Evolutionary conservation across 2,888 invertebrate species (phyloP).

Genomic region (Euzophera pinguis): DNA sequence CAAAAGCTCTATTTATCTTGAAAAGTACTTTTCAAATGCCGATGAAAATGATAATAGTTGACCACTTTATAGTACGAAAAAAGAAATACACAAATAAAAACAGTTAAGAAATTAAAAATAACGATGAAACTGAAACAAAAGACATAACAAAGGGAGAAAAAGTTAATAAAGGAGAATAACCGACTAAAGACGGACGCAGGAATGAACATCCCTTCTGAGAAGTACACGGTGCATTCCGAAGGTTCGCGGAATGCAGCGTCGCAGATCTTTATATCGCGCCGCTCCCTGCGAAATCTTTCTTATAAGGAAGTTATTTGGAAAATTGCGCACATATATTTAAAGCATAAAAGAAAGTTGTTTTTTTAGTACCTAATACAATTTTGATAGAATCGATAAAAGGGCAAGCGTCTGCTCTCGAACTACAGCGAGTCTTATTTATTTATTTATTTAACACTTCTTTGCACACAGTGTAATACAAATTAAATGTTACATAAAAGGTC

Average conservation of each 20-base stretch:
- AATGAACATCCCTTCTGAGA: slow-evolving; percentile 29
- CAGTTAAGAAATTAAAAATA: neutral
- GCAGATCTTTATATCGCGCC: slow-evolving; percentile 11
- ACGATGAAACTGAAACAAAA: neutral
- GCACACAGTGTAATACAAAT: too few relatives aligned
- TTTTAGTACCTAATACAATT: too few relatives aligned
- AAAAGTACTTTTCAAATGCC: too few relatives aligned
- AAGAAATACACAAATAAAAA: too few relatives aligned
- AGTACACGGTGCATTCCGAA: slow-evolving; percentile 19
- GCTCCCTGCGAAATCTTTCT: slow-evolving; percentile 9
- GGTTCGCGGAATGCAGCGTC: slow-evolving; percentile 15
- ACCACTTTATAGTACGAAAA: too few relatives aligned
- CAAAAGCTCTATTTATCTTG: too few relatives aligned
- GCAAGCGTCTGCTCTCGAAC: too few relatives aligned
- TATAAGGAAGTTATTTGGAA: slow-evolving; percentile 19
- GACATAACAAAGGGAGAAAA: slow-evolving; percentile 5
- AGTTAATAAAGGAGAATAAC: slow-evolving; percentile 38
- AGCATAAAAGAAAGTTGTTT: neutral
- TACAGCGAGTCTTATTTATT: too few relatives aligned
- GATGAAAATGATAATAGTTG: too few relatives aligned
- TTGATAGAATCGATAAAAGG: too few relatives aligned
- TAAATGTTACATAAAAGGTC: too few relatives aligned
- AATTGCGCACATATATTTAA: neutral
- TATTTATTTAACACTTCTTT: too few relatives aligned
- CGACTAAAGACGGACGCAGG: slow-evolving; percentile 36